Percentiles rank a stretch among this genome's conserved stretches.
Evolutionary conservation across 2,797 vertebrate genomes (phyloP).

Genomic region (Morelia viridis): DNA sequence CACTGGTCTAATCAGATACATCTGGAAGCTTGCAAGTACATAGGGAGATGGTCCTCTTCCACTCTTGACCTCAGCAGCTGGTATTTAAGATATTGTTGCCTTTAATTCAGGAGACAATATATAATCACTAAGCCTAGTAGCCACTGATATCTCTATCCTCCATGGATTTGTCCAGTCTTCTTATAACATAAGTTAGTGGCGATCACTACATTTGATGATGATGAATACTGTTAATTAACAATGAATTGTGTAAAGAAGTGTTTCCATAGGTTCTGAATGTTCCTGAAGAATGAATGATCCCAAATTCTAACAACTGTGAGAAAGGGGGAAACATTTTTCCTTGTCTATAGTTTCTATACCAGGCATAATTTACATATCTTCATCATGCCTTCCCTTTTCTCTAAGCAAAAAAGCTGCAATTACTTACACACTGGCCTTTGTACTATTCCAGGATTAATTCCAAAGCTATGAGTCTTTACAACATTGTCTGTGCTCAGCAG

Average conservation of each 20-base stretch:
- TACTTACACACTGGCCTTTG: neutral
- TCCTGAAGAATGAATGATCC: neutral
- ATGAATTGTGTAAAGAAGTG: neutral
- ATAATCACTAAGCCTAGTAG: neutral
- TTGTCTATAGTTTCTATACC: neutral
- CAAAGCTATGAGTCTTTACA: neutral
- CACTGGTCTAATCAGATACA: neutral
- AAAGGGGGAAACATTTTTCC: neutral
- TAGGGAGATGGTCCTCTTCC: neutral
- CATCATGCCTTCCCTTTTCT: neutral
- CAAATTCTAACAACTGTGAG: neutral
- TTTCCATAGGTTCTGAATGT: neutral
- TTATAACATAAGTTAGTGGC: neutral
- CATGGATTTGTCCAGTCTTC: neutral
- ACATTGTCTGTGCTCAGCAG: neutral
- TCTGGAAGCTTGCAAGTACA: neutral
- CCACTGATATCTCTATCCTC: neutral
- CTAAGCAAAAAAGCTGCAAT: neutral
- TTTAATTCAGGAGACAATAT: neutral
- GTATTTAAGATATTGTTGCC: neutral
- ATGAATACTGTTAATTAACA: too few relatives aligned
- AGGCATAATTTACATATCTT: neutral
- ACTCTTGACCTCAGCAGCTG: neutral
- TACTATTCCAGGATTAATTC: neutral
- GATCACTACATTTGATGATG: neutral